These are phyloP conservation scores for Lamellibrachia luymesi DNA, from an alignment of 1,140 invertebrate genomes.

Conservation along the genomic window DNA sequence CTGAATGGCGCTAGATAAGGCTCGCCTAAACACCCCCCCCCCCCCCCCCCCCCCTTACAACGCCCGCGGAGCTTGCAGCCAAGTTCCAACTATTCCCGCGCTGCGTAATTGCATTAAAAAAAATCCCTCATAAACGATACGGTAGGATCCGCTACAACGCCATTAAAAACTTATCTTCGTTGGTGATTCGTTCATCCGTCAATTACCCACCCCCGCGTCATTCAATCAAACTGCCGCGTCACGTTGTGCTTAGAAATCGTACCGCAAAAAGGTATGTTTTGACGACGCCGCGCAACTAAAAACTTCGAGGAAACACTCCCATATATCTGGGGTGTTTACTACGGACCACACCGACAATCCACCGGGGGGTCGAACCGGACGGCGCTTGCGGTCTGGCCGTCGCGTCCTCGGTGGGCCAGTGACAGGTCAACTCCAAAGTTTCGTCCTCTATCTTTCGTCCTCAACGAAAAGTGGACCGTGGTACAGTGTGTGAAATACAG, in stretches of 20 bases:
- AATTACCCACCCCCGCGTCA: not conserved
- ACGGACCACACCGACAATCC: not conserved
- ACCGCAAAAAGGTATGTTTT: not conserved
- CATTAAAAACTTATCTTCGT: not conserved
- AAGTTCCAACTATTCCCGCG: not conserved
- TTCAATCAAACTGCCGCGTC: not conserved
- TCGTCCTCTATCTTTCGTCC: not conserved
- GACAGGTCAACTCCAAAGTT: not conserved
- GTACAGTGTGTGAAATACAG: not conserved
- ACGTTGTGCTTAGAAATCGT: not conserved
- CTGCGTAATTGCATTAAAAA: not conserved
- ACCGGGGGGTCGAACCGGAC: not conserved
- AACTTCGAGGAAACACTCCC: not conserved
- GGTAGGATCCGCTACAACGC: no score
- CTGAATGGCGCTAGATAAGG: not conserved
- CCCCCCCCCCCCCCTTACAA: not conserved
- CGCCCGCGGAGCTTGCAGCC: not conserved
- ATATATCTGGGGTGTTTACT: not conserved
- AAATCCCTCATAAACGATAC: not conserved
- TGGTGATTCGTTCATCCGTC: not conserved
- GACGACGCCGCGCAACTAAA: not conserved
- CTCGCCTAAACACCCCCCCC: not conserved
- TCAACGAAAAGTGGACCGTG: not conserved
- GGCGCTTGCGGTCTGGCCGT: not conserved
- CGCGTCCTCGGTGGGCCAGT: not conserved